Percentiles rank a stretch among this genome's conserved stretches.
Evolutionary conservation across 2,113 vertebrate species (phyloP).

Genomic region (Otocyon megalotis): DNA sequence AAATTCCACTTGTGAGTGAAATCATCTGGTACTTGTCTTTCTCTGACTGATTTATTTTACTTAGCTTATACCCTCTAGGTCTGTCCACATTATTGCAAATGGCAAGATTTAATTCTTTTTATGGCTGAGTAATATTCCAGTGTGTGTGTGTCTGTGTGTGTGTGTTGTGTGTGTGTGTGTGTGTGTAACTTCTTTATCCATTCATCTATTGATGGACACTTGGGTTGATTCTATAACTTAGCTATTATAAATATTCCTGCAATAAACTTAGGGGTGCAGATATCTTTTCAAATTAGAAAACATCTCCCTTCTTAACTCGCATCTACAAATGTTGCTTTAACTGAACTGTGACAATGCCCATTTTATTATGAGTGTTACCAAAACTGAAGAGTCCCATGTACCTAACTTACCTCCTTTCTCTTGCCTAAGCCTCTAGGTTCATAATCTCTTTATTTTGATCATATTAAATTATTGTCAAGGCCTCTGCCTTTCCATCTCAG

Average conservation of each 20-base stretch:
- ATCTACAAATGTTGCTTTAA: neutral
- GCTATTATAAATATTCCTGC: neutral
- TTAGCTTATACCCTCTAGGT: neutral
- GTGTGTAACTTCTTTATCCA: neutral
- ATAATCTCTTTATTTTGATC: neutral
- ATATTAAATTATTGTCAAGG: neutral
- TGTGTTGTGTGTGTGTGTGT: neutral
- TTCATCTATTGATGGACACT: neutral
- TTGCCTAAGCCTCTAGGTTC: neutral
- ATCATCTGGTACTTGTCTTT: neutral
- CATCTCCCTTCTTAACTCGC: constrained; percentile 23
- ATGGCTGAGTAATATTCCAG: neutral
- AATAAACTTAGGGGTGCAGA: neutral
- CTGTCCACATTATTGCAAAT: neutral
- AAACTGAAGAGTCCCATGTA: neutral
- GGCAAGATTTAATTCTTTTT: neutral
- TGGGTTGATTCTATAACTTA: neutral
- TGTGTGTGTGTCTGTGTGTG: neutral
- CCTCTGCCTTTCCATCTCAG: neutral
- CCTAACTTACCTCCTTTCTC: neutral
- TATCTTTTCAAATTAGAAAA: neutral
- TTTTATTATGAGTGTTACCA: neutral
- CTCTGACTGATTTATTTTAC: neutral
- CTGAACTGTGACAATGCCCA: neutral
- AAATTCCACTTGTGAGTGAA: neutral